Percentiles rank a stretch among this genome's conserved stretches.
Conservation (phyloP, 2,113 vertebrate species). For the Tinamus guttatus region DNA sequence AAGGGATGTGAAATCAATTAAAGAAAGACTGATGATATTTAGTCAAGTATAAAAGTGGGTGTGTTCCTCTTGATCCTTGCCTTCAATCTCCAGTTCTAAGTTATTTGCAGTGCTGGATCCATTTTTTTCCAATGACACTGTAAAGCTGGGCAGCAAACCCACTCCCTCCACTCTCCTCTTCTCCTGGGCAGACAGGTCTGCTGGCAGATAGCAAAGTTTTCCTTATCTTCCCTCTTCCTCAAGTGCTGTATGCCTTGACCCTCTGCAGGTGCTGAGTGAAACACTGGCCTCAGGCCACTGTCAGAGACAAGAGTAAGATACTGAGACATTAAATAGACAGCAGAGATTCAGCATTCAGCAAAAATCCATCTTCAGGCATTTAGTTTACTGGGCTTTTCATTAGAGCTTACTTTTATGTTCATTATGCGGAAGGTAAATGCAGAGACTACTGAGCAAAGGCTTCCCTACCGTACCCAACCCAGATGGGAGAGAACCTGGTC, state of each 20-base stretch:
- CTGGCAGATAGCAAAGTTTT: background rate
- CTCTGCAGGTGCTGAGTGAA: background rate
- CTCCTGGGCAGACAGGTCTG: fast-evolving
- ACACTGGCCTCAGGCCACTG: background rate
- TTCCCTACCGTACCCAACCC: background rate
- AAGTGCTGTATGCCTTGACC: background rate
- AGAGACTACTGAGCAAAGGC: background rate
- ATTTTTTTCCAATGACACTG: background rate
- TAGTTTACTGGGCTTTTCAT: background rate
- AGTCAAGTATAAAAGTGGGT: background rate
- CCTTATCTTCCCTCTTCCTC: background rate
- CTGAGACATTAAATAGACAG: background rate
- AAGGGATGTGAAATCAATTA: background rate
- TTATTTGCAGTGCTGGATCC: background rate
- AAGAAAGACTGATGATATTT: fast-evolving
- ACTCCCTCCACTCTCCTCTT: background rate
- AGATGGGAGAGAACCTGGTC: background rate
- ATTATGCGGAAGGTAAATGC: background rate
- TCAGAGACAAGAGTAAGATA: background rate
- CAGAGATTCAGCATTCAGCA: background rate
- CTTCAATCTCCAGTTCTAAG: background rate
- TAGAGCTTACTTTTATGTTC: background rate
- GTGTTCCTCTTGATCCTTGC: background rate
- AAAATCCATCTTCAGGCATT: background rate
- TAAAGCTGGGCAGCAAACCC: background rate